These are phyloP conservation scores for Poeciliopsis gracilis DNA, from an alignment of 2,797 vertebrate genomes.

Conservation along the genomic window DNA sequence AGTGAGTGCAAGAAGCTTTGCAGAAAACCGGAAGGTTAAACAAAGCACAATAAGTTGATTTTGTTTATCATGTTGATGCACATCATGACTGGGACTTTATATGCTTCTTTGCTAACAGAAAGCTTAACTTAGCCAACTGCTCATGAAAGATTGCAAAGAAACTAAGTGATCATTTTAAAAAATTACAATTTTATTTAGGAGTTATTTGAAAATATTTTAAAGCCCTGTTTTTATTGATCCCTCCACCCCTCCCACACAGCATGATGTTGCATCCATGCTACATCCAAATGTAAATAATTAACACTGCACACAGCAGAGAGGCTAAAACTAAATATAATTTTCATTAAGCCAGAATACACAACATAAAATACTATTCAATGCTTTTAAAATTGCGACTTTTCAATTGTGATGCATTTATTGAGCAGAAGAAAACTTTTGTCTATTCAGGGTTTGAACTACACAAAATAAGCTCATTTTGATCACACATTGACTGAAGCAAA, in stretches of 20 bases:
- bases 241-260: neutral
- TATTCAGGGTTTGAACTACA: neutral
- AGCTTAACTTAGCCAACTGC: neutral
- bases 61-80: neutral
- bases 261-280: neutral
- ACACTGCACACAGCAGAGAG: neutral
- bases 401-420: neutral
- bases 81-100: neutral
- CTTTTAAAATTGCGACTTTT: neutral
- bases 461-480: neutral
- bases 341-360: neutral
- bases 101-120: neutral
- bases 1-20: neutral
- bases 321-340: neutral
- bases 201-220: neutral
- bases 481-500: neutral
- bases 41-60: neutral
- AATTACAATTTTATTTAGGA: neutral
- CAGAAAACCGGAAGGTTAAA: neutral
- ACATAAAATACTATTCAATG: neutral
- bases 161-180: neutral
- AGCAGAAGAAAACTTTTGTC: neutral
- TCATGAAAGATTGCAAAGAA: neutral
- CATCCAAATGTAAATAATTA: neutral
- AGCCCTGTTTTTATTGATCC: neutral